Evolutionary conservation across 2,888 invertebrate genomes (phyloP).

Genomic region (Parnassius mnemosyne): DNA sequence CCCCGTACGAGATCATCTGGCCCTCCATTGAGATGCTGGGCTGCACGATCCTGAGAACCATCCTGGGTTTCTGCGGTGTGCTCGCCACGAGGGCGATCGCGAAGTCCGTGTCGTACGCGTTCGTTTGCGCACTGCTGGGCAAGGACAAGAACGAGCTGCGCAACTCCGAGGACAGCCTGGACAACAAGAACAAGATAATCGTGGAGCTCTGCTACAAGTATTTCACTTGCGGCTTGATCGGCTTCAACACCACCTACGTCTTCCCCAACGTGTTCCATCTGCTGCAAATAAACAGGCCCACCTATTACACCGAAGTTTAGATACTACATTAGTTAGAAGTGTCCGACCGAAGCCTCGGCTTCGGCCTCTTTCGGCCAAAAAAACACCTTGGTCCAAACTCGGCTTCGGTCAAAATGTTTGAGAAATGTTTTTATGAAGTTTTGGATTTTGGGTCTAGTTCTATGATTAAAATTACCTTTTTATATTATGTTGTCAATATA

Average conservation of each 20-base stretch:
- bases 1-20: conserved; percentile 89
- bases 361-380: too few species aligned
- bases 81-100: conserved; percentile 84
- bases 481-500: too few species aligned
- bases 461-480: too few species aligned
- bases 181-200: conserved; percentile 86
- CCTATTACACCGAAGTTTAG: conserved; percentile 92
- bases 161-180: conserved; percentile 82
- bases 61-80: conserved; percentile 88
- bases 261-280: conserved; percentile 89
- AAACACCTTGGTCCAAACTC: too few species aligned
- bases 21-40: conserved; percentile 87
- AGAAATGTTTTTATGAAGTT: too few species aligned
- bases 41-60: conserved; percentile 83
- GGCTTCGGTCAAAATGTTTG: too few species aligned
- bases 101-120: conserved; percentile 85
- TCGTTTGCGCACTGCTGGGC: conserved; percentile 85
- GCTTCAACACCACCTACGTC: conserved; percentile 87
- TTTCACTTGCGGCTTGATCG: conserved; percentile 88
- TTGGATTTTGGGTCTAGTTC: too few species aligned
- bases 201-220: conserved; percentile 93
- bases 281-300: conserved; percentile 88
- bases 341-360: too few species aligned
- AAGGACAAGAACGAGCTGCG: conserved; percentile 84
- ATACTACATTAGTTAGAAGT: too few species aligned